Evolutionary conservation across 2,888 invertebrate species (phyloP).

Genomic region (Germaria angustata): DNA sequence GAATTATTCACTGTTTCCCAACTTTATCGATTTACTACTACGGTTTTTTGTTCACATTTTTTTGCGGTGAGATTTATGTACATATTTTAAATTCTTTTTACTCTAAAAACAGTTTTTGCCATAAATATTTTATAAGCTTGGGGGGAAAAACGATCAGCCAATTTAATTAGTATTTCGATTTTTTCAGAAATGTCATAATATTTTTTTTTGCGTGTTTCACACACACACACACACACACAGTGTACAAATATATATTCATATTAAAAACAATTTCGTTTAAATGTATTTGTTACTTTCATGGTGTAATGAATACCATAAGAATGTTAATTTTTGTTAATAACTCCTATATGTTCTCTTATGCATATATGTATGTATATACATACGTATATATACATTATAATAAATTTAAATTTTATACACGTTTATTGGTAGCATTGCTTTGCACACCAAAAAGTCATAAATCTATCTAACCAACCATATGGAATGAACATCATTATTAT

Average conservation of each 20-base stretch:
- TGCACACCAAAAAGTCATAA: constrained; percentile 55
- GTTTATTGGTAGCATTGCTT: constrained; percentile 53
- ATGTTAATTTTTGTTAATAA: constrained; percentile 34
- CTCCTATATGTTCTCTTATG: not conserved
- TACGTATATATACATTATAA: not conserved
- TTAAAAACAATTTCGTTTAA: not conserved
- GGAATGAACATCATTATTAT: constrained; percentile 36
- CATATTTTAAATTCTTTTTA: constrained; percentile 51
- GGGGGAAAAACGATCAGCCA: not conserved
- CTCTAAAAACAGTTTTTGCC: constrained; percentile 57
- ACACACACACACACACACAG: not conserved
- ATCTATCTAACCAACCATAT: constrained; percentile 51
- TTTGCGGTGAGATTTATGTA: constrained; percentile 19
- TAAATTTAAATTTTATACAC: constrained; percentile 61
- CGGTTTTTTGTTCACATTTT: not conserved
- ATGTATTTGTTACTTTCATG: constrained; percentile 36
- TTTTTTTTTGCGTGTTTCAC: not conserved
- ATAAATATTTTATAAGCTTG: constrained; percentile 18
- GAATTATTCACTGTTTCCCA: not conserved
- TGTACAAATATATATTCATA: not conserved
- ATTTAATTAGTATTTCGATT: not conserved
- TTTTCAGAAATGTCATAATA: constrained; percentile 1
- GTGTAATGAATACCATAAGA: constrained; percentile 35
- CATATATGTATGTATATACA: too few relatives aligned
- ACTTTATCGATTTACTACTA: constrained; percentile 13